Conservation (phyloP, 1,140 invertebrate species). For the Oryzaephilus surinamensis region DNA sequence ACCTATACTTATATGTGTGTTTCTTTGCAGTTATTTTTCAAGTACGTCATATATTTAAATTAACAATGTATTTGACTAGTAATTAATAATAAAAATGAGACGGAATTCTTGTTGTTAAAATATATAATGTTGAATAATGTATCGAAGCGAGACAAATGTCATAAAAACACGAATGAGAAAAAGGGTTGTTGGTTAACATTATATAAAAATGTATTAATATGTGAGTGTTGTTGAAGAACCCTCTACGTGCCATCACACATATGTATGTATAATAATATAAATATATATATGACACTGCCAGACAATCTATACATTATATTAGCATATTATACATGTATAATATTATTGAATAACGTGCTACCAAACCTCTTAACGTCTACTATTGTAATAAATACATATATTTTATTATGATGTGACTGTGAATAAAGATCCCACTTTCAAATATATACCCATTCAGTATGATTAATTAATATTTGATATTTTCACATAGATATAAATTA, state of each 20-base stretch:
- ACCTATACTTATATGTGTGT: too few species aligned
- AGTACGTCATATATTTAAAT: too few species aligned
- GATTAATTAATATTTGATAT: slow-evolving; percentile 10
- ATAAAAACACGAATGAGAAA: slow-evolving; percentile 9
- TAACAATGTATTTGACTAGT: too few species aligned
- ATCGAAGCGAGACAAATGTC: slow-evolving; percentile 9
- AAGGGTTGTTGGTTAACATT: too few species aligned
- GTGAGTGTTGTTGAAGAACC: neutral
- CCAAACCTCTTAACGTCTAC: slow-evolving; percentile 12
- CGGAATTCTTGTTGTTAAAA: too few species aligned
- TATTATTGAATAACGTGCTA: neutral
- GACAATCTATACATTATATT: neutral
- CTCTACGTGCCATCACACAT: slow-evolving; percentile 8
- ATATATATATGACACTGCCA: slow-evolving; percentile 1
- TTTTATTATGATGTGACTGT: slow-evolving; percentile 11
- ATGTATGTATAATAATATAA: slow-evolving; percentile 4
- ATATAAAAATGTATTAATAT: too few species aligned
- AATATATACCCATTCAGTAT: slow-evolving; percentile 3
- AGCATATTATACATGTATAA: slow-evolving; percentile 1
- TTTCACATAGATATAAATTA: slow-evolving; percentile 9
- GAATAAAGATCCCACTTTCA: slow-evolving; percentile 9
- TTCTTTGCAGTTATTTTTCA: too few species aligned
- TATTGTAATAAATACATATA: slow-evolving; percentile 13
- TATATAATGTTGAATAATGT: too few species aligned
- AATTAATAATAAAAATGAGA: too few species aligned